These are phyloP conservation scores for Mola mola DNA, from an alignment of 2,113 vertebrate species.

Conservation along the genomic window DNA sequence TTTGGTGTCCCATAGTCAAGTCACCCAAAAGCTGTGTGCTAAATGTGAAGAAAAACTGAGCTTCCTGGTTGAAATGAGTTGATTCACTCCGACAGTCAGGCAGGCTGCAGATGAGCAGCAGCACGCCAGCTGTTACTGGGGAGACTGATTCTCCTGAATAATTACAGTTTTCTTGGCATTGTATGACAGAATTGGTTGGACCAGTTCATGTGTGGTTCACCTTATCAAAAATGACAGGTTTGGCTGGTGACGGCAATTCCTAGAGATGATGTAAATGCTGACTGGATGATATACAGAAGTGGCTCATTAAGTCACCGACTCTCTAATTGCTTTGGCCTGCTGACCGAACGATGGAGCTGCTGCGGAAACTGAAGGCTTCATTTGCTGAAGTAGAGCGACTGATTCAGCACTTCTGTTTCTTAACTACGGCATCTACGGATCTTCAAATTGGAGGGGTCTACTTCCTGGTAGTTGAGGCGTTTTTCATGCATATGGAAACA, in stretches of 20 bases:
- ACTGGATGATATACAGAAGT: too few species aligned
- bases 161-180: background rate
- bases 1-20: too few species aligned
- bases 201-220: background rate
- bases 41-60: background rate
- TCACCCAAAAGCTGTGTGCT: too few species aligned
- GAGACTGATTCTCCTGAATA: background rate
- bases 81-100: background rate
- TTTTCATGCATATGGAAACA: too few species aligned
- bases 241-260: background rate
- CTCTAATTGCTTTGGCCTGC: background rate
- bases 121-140: background rate
- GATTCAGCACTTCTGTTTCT: background rate
- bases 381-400: background rate
- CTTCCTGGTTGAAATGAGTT: background rate
- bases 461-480: too few species aligned
- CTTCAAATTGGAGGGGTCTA: too few species aligned
- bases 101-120: background rate
- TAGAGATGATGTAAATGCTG: background rate
- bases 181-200: slow-evolving; percentile 2
- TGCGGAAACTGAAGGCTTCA: background rate
- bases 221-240: slow-evolving; percentile 11
- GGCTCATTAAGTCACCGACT: background rate
- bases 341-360: background rate
- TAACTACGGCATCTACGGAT: too few species aligned